Evolutionary conservation across 2,113 vertebrate genomes (phyloP).

Genomic region (Epinephelus cyanopodus): DNA sequence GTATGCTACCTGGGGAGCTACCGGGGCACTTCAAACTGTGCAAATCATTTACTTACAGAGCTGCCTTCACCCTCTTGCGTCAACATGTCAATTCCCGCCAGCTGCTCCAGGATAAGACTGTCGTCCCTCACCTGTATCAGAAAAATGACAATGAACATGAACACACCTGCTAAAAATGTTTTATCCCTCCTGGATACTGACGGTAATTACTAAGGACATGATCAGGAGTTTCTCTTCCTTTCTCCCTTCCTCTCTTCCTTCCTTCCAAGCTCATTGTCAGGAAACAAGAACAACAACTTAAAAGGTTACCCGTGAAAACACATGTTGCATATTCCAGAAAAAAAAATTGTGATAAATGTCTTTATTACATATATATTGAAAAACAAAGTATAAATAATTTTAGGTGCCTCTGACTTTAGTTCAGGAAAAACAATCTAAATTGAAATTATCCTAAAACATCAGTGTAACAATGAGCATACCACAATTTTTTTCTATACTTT

Average conservation of each 20-base stretch:
- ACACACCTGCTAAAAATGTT: not conserved
- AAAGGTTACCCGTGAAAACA: not conserved
- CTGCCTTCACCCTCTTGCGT: constrained; percentile 63
- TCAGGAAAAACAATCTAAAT: not conserved
- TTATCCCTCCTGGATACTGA: not conserved
- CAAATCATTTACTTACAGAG: constrained; percentile 60
- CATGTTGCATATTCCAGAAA: not conserved
- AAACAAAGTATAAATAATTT: not conserved
- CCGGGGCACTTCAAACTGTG: too few species aligned
- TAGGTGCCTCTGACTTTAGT: not conserved
- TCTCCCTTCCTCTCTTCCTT: too few species aligned
- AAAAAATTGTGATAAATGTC: not conserved
- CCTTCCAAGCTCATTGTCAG: not conserved
- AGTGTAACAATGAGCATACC: not conserved
- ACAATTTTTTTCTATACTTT: too few species aligned
- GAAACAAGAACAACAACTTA: not conserved
- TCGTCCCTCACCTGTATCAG: constrained; percentile 59
- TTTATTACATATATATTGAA: too few species aligned
- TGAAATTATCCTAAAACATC: not conserved
- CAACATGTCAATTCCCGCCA: constrained; percentile 74
- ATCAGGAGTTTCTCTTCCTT: not conserved
- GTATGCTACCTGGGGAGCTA: too few species aligned
- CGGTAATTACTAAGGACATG: not conserved
- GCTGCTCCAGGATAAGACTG: constrained; percentile 75
- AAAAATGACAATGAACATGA: not conserved